Conservation (phyloP, 1,140 invertebrate species). For the Tetramorium parvispinum region DNA sequence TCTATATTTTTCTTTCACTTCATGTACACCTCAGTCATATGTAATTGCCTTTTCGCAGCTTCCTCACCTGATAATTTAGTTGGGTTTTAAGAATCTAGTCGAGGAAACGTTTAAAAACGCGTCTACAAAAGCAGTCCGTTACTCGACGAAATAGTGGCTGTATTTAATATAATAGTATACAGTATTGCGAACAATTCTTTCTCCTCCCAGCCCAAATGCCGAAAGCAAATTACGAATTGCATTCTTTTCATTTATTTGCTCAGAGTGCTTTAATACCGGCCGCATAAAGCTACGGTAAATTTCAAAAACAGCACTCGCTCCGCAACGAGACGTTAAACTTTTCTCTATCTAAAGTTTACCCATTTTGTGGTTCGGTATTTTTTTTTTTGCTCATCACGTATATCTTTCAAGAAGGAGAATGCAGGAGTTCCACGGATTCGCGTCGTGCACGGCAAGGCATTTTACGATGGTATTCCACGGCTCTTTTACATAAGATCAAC, state of each 20-base stretch:
- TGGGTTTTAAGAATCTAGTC: background rate
- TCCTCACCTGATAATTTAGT: background rate
- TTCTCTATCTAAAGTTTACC: slow-evolving; percentile 19
- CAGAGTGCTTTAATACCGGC: background rate
- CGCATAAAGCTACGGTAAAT: background rate
- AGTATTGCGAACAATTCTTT: background rate
- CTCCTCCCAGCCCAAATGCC: background rate
- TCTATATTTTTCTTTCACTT: background rate
- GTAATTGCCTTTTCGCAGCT: background rate
- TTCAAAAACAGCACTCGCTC: background rate
- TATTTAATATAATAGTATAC: background rate
- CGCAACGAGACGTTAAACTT: slow-evolving; percentile 39
- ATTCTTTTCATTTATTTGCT: slow-evolving; percentile 37
- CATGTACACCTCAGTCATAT: background rate
- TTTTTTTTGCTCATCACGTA: background rate
- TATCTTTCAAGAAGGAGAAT: background rate
- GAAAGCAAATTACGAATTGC: slow-evolving; percentile 20
- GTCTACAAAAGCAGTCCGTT: slow-evolving; percentile 3
- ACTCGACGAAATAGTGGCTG: background rate
- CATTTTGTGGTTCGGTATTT: slow-evolving; percentile 12
- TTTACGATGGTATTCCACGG: background rate
- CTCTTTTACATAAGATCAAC: slow-evolving; percentile 8
- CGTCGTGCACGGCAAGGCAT: background rate
- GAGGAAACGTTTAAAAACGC: background rate
- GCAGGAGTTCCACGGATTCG: background rate